phyloP scores from a whole-genome alignment of 2,888 invertebrate genomes.

The Dynastes maya region DNA sequence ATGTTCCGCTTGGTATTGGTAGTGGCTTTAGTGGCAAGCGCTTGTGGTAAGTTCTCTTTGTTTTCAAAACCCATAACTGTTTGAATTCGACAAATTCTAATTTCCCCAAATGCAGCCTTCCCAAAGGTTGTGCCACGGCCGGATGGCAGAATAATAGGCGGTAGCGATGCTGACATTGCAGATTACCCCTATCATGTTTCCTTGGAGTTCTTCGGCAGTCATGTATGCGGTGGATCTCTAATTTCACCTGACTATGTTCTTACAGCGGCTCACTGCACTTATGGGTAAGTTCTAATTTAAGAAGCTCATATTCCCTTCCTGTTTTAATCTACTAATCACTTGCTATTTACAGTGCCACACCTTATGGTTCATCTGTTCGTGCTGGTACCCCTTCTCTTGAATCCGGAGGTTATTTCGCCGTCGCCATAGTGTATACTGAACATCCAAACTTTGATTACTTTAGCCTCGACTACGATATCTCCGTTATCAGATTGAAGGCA shows the following conservation, averaged over 20 bases:
- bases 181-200: slow-evolving; percentile 60
- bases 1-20: background rate
- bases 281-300: slow-evolving; percentile 28
- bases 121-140: slow-evolving; percentile 19
- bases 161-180: slow-evolving; percentile 55
- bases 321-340: background rate
- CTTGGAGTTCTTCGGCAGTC: slow-evolving; percentile 54
- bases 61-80: background rate
- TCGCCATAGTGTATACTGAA: background rate
- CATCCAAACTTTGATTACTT: slow-evolving; percentile 26
- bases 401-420: slow-evolving; percentile 42
- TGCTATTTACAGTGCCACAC: background rate
- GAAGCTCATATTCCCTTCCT: no score
- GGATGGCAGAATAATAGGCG: slow-evolving; percentile 61
- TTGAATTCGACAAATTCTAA: no score
- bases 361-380: slow-evolving; percentile 1
- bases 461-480: slow-evolving; percentile 29
- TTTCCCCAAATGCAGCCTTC: no score
- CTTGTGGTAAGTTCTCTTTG: background rate
- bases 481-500: slow-evolving; percentile 14
- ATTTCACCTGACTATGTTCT: slow-evolving; percentile 55
- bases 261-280: slow-evolving; percentile 62
- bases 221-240: slow-evolving; percentile 61
- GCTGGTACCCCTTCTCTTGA: slow-evolving; percentile 31
- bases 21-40: background rate